These are phyloP conservation scores for Caenorhabditis wallacei DNA, from an alignment of 2,888 invertebrate genomes.

Conservation along the genomic window DNA sequence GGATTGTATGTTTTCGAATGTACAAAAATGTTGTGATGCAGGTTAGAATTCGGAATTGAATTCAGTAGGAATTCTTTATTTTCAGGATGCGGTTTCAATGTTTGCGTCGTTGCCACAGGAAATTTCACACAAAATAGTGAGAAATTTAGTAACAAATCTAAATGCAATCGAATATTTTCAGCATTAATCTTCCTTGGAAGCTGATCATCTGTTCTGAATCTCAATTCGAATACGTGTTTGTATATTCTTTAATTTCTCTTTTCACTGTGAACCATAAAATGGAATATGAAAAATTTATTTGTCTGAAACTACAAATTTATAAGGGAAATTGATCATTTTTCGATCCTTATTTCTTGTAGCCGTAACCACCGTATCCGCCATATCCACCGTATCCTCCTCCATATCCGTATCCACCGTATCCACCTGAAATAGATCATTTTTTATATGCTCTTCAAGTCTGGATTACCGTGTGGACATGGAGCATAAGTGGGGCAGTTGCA, in stretches of 20 bases:
- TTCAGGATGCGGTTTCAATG: conserved; percentile 59
- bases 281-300: conserved; percentile 51
- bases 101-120: conserved; percentile 47
- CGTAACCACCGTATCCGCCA: conserved; percentile 64
- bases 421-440: conserved; percentile 18
- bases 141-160: neutral
- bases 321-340: conserved; percentile 34
- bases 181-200: conserved; percentile 51
- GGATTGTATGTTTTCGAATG: conserved; percentile 51
- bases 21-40: conserved; percentile 55
- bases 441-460: neutral
- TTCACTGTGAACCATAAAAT: neutral
- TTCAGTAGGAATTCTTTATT: neutral
- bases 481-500: conserved; percentile 65
- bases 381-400: conserved; percentile 62
- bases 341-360: conserved; percentile 66
- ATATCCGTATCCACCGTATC: conserved; percentile 64
- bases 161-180: conserved; percentile 16
- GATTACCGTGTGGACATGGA: conserved; percentile 58
- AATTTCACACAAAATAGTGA: conserved; percentile 46
- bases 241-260: conserved; percentile 4
- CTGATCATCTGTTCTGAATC: neutral
- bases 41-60: conserved; percentile 18
- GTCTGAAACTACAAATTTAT: conserved; percentile 17
- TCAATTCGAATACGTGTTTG: conserved; percentile 10